phyloP scores from a whole-genome alignment of 2,797 vertebrate species.

The Chromobotia macracanthus region DNA sequence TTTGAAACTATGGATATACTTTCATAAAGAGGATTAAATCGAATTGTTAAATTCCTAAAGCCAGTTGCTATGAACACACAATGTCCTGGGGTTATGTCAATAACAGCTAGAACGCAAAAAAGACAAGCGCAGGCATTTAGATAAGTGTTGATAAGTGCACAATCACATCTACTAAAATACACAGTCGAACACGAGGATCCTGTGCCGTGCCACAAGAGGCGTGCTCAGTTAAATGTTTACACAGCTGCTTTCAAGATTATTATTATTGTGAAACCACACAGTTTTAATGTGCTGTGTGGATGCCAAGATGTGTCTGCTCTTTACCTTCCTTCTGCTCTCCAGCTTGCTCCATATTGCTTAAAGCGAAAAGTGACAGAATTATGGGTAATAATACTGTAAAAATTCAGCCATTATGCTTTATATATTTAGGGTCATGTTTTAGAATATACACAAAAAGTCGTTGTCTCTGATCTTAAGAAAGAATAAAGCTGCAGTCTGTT shows the following conservation, averaged over 20 bases:
- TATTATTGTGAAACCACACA: constrained; percentile 86
- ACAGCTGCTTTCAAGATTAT: constrained; percentile 85
- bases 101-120: constrained; percentile 43
- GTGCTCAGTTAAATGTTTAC: constrained; percentile 84
- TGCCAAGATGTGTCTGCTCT: constrained; percentile 78
- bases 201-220: constrained; percentile 79
- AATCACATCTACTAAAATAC: constrained; percentile 76
- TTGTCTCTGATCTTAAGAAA: constrained; percentile 16
- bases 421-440: constrained; percentile 17
- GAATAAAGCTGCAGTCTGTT: constrained; percentile 3
- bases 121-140: constrained; percentile 55
- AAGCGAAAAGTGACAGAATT: constrained; percentile 72
- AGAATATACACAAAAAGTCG: constrained; percentile 39
- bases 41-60: constrained; percentile 33
- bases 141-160: constrained; percentile 64
- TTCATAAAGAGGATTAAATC: constrained; percentile 21
- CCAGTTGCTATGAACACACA: constrained; percentile 39
- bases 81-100: constrained; percentile 57
- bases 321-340: constrained; percentile 55
- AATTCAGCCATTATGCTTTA: not conserved
- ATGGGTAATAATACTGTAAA: constrained; percentile 31
- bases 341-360: constrained; percentile 49
- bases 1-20: constrained; percentile 4
- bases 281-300: constrained; percentile 83
- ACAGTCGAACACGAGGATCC: constrained; percentile 79